Base-by-base conservation (phyloP, 1,140 invertebrate genomes). In the Colletes gigas region DNA sequence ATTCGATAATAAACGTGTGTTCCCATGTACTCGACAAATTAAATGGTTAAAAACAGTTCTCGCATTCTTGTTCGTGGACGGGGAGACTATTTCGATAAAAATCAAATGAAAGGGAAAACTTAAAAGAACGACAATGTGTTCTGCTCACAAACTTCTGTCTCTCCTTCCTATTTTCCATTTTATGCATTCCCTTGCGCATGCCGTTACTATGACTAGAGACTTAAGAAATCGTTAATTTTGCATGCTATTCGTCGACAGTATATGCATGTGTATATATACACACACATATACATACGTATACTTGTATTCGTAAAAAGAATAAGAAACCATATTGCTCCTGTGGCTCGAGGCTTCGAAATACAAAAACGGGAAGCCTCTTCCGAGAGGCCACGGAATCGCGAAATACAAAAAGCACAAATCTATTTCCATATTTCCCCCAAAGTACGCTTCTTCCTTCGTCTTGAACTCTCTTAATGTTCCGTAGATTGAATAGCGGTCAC, bases 131-230 rank as follows among this genome's bases (percentile, higher is more conserved):
- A 52, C 15, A 10, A 59, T 41, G 19, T 21, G 19, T 59, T 81
- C 59, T n/a, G 39, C 21, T 76, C 68, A 65, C 62, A 86, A 75
- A 84, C n/a, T 75, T 82, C 41, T 44, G 78, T 59, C 19, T 71
- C 54, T 50, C 55, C 52, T 72, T 82, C 68, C 72, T 78, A 5
- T 63, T n/a, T 68, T 63, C 39, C 14, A 70, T 76, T 66, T 82
- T 52, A 73, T 21, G 44, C 54, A 8, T 50, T 63, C 73, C 82
- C 73, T 83, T 79, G 83, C 79, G 81, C 65, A 63, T 83, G 78
- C 83, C 82, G 52, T 84, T 81, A 86, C 77, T 88, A 89, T 91
- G 91, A 92, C 90, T 91, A 92, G 90, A 92, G 87, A 86, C 80
- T 83, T 87, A 87, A 89, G 88, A 88, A 91, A 74, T 75, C 65